Evolutionary conservation across 2,113 vertebrate species (phyloP).

Genomic region (Pteropus alecto): DNA sequence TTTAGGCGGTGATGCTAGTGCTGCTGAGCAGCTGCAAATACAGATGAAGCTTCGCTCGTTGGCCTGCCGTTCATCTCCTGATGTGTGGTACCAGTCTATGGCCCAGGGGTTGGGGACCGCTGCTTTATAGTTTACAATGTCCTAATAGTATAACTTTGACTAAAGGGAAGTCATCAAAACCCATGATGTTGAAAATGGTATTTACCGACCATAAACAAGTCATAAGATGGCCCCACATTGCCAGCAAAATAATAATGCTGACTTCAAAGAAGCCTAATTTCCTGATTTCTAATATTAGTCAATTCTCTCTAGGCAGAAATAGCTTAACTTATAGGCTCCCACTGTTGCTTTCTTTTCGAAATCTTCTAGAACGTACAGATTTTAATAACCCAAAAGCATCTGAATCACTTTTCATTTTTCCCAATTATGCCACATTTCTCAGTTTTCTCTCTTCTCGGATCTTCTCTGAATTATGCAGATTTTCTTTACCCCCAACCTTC

Average conservation of each 20-base stretch:
- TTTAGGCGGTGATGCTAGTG: no score
- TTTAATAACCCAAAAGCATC: background rate
- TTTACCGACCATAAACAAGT: background rate
- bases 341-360: background rate
- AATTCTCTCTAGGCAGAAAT: background rate
- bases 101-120: no score
- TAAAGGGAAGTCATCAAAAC: constrained; percentile 11
- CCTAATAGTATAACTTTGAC: background rate
- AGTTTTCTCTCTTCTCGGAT: background rate
- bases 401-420: background rate
- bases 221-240: background rate
- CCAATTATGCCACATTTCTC: background rate
- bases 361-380: background rate
- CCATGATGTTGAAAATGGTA: background rate
- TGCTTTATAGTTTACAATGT: background rate
- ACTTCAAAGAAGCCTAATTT: background rate
- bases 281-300: background rate
- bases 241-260: background rate
- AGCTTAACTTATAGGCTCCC: background rate
- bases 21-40: no score
- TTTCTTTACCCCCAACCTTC: background rate
- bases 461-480: background rate
- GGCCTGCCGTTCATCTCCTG: no score
- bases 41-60: no score
- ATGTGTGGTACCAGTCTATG: no score